These are phyloP conservation scores for Pterocles burchelli DNA, from an alignment of 2,113 vertebrate species.

Conservation along the genomic window DNA sequence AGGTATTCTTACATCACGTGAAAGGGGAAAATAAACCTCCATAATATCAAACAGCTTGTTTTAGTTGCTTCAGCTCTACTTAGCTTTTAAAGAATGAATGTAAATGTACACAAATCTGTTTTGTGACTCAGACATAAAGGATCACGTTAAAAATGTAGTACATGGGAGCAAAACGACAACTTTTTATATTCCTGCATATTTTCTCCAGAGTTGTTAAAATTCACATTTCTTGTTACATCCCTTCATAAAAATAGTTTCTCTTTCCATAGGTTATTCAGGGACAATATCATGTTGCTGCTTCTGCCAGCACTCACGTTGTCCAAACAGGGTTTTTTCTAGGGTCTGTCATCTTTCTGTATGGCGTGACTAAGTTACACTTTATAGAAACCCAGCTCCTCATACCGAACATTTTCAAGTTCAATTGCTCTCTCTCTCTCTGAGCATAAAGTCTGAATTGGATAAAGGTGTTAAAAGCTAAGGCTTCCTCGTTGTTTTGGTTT, in stretches of 20 bases:
- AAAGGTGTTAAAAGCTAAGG: constrained; percentile 15
- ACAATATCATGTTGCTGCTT: neutral
- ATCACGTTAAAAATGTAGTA: constrained; percentile 42
- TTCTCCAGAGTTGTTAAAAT: neutral
- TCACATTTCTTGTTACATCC: neutral
- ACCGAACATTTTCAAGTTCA: constrained; percentile 31
- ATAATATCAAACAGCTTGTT: constrained; percentile 33
- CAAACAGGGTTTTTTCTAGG: neutral
- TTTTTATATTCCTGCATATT: neutral
- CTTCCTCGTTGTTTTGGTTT: neutral
- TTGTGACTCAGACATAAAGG: neutral
- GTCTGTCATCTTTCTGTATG: neutral
- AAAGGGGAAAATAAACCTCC: neutral
- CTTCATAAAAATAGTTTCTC: neutral
- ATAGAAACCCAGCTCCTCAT: constrained; percentile 1
- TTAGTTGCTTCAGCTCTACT: constrained; percentile 19
- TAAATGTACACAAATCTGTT: constrained; percentile 23
- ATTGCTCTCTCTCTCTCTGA: neutral
- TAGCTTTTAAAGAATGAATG: constrained; percentile 9
- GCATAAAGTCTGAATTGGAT: neutral
- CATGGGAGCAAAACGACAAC: neutral
- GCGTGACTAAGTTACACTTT: neutral
- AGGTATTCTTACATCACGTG: constrained; percentile 1
- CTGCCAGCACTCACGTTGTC: neutral
- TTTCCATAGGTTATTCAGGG: neutral